A percentile compares a stretch with the other conserved stretches of the same genome.
These are phyloP conservation scores for Blera fallax DNA, from an alignment of 2,888 invertebrate species.

Conservation along the genomic window DNA sequence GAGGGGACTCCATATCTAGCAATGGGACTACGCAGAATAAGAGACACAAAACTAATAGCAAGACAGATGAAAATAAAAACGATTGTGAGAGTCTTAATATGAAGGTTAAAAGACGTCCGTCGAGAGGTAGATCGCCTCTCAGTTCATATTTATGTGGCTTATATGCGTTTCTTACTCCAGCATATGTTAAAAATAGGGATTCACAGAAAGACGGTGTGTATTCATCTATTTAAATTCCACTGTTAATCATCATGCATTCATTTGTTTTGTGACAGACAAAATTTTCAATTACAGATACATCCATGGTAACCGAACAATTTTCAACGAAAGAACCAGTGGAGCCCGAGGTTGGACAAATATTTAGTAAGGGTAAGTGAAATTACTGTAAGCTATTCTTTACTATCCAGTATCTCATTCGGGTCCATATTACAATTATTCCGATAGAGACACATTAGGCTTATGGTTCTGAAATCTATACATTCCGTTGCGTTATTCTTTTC, in stretches of 20 bases:
- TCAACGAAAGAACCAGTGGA: neutral
- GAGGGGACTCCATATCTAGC: neutral
- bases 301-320: neutral
- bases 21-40: neutral
- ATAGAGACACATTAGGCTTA: too few relatives aligned
- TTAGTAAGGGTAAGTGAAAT: constrained; percentile 26
- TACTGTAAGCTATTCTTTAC: too few relatives aligned
- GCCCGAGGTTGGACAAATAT: neutral
- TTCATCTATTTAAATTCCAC: neutral
- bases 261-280: constrained; percentile 24
- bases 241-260: neutral
- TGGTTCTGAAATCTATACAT: too few relatives aligned
- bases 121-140: constrained; percentile 30
- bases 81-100: neutral
- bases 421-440: too few relatives aligned
- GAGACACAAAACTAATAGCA: neutral
- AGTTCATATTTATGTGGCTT: constrained; percentile 15
- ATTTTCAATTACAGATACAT: constrained; percentile 48
- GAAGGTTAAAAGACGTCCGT: neutral
- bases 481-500: too few relatives aligned
- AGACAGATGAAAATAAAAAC: neutral
- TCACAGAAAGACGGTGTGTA: constrained; percentile 3
- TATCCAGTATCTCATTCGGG: too few relatives aligned
- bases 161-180: constrained; percentile 32
- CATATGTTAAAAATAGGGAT: constrained; percentile 21